These are phyloP conservation scores for Caenorhabditis panamensis DNA, from an alignment of 2,888 invertebrate genomes.

Conservation along the genomic window DNA sequence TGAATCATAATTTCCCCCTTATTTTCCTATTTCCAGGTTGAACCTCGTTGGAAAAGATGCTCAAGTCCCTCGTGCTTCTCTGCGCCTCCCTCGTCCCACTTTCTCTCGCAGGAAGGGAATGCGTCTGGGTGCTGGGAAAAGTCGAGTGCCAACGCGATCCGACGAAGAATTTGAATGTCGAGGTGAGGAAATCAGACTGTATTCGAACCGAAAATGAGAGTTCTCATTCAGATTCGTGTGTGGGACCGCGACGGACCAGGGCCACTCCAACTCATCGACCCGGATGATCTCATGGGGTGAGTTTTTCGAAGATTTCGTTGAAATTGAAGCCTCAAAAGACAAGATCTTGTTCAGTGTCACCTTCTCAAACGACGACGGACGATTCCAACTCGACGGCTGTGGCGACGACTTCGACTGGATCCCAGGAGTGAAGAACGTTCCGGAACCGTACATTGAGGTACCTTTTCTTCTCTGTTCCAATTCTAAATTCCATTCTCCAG, in stretches of 20 bases:
- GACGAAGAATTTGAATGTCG: conserved; percentile 77
- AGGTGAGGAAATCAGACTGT: conserved; percentile 61
- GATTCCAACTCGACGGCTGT: conserved; percentile 80
- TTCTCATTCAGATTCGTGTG: conserved; percentile 71
- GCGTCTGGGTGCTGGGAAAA: conserved; percentile 78
- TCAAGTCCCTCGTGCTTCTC: conserved; percentile 22
- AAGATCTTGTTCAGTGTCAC: conserved; percentile 76
- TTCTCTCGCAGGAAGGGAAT: conserved; percentile 68
- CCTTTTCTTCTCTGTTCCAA: background rate
- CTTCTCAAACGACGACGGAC: conserved; percentile 79
- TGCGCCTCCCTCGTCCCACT: conserved; percentile 26
- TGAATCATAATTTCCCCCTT: too few species aligned
- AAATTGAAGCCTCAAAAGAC: background rate
- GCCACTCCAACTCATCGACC: conserved; percentile 75
- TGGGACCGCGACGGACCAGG: conserved; percentile 76
- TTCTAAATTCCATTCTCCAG: conserved; percentile 30
- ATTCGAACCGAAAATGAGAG: too few species aligned
- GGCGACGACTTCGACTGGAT: conserved; percentile 80
- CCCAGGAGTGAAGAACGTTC: conserved; percentile 76
- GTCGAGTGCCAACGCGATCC: conserved; percentile 76
- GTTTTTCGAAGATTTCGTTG: background rate
- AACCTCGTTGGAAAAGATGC: conserved; percentile 10
- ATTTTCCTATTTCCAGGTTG: conserved; percentile 26
- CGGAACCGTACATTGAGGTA: conserved; percentile 74
- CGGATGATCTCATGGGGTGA: conserved; percentile 81